phyloP scores from a whole-genome alignment of 2,797 vertebrate genomes.

The Tinamus major region DNA sequence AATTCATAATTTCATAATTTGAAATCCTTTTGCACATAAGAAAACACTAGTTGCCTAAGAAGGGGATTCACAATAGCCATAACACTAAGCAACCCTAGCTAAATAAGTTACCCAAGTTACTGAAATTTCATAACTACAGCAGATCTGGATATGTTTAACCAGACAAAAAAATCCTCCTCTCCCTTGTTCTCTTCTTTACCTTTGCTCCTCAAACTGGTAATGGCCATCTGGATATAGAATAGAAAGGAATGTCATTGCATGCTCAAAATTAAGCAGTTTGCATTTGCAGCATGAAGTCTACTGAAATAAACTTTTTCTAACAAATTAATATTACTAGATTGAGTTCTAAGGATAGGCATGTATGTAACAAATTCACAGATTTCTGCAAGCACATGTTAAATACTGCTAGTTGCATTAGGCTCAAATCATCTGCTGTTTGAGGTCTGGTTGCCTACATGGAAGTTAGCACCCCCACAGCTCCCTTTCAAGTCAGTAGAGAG shows the following conservation, averaged over 20 bases:
- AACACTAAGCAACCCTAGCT: not conserved
- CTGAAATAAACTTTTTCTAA: not conserved
- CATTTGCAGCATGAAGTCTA: not conserved
- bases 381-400: not conserved
- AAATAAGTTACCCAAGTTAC: not conserved
- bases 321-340: not conserved
- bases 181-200: not conserved
- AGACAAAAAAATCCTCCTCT: not conserved
- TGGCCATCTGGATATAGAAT: not conserved
- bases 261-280: rapidly evolving
- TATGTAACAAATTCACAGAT: not conserved
- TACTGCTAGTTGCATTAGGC: not conserved
- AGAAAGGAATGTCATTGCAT: not conserved
- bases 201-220: not conserved
- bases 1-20: not conserved
- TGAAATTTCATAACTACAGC: not conserved
- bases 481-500: slow-evolving; percentile 1
- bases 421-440: not conserved
- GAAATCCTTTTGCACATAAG: not conserved
- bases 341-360: not conserved
- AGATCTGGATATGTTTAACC: not conserved
- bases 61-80: not conserved
- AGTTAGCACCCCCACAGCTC: not conserved
- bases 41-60: not conserved
- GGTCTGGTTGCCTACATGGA: not conserved